Conservation (phyloP, 2,888 invertebrate genomes). For the Drosophila antonietae region DNA sequence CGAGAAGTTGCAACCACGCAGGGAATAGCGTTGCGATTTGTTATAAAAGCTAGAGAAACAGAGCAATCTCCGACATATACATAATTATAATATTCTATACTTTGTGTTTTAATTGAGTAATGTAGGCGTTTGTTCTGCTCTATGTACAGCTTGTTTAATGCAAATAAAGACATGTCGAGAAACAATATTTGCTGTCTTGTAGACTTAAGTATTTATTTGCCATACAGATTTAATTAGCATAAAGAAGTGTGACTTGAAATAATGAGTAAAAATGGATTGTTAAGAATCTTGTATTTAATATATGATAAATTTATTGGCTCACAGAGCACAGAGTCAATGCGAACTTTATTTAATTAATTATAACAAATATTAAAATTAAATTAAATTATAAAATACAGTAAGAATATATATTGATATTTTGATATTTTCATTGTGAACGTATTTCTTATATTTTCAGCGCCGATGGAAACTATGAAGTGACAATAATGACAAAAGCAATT, state of each 20-base stretch:
- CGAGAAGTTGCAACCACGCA: too few relatives aligned
- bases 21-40: too few relatives aligned
- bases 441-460: conserved; percentile 88
- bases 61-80: too few relatives aligned
- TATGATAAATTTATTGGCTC: background rate
- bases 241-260: background rate
- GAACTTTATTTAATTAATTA: too few relatives aligned
- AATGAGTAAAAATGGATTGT: background rate
- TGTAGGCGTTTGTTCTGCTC: too few relatives aligned
- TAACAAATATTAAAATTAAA: too few relatives aligned
- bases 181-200: too few relatives aligned
- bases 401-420: background rate
- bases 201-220: too few relatives aligned
- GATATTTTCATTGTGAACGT: background rate
- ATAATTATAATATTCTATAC: too few relatives aligned
- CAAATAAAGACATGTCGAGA: too few relatives aligned
- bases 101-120: too few relatives aligned
- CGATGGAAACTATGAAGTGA: conserved; percentile 99
- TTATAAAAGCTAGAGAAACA: too few relatives aligned
- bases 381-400: background rate
- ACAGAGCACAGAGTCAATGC: background rate
- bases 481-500: conserved; percentile 98
- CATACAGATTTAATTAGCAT: background rate
- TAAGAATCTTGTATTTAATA: background rate
- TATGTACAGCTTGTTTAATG: background rate